Base-by-base conservation (phyloP, 2,888 invertebrate genomes). In the Hyppa rectilinea region DNA sequence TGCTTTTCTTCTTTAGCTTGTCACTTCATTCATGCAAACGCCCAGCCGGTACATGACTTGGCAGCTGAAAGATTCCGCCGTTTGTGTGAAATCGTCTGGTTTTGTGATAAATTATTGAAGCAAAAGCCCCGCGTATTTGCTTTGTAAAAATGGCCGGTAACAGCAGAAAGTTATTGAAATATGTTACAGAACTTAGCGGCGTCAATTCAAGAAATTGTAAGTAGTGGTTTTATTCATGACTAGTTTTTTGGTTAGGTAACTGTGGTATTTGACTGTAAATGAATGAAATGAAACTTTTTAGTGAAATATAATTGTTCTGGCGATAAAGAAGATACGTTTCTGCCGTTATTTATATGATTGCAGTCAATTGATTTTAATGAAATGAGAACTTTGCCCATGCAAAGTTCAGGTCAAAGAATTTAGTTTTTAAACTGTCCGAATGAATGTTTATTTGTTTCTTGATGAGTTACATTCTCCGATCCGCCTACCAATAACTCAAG, bases 161-260 rank as follows among this genome's bases (percentile, higher is more conserved):
- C 78, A 87, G 91, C 38, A 93, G 88, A 71, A 91, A 90, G 72
- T 85, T 95, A 81, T 84, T 95, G 4, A 93, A 93, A 87, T 91
- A 89, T 85, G 87, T 94, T 61, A 89, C 92, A 69, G 92, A 94
- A 74, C 84, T 91, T 60, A 87, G 87, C 47, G 77, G 85, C 38
- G 71, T 84, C 70, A 86, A 82, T 45, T 75, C 88, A 56, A 92
- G 94, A 87, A 92, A 91, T 83, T 94, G 94, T 94, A 87, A 94
- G 94, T 94, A 84, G n/a, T 68, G 23, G n/a, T 68, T 53, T 55
- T 64, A 43, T 26, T 62, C 50, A 23, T 52, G 34, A 58, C 29
- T 78, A 75, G 31, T 71, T 81, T 82, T 72, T 84, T 88, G 87
- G 89, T 91, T 91, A 91, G 91, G 85, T 90, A 91, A 90, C 87